Evolutionary conservation across 2,797 vertebrate species (phyloP).

Genomic region (Rhodeus uyekii): DNA sequence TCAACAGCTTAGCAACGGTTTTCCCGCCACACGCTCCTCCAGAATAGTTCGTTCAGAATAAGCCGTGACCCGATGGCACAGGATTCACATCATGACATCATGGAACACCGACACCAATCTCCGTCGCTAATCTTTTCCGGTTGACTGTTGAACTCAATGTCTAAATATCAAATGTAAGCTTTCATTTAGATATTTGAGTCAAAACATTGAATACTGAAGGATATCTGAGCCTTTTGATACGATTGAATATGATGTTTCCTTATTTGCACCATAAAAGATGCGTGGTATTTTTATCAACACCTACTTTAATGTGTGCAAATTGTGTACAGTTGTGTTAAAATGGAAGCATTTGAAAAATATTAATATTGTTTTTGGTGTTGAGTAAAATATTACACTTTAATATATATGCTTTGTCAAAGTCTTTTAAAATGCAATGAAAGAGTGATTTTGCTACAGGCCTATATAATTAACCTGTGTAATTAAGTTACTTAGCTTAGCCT

Average conservation of each 20-base stretch:
- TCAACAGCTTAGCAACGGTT: background rate
- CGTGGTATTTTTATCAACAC: background rate
- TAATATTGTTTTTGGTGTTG: background rate
- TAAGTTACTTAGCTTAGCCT: background rate
- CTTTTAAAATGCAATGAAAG: background rate
- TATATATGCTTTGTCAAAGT: background rate
- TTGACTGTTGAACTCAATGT: background rate
- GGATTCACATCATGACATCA: slow-evolving; percentile 15
- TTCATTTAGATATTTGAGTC: background rate
- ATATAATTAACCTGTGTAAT: too few relatives aligned
- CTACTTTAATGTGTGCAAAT: background rate
- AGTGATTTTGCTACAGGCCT: background rate
- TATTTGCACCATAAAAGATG: background rate
- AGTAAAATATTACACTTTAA: background rate
- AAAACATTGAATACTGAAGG: background rate
- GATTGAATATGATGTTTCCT: background rate
- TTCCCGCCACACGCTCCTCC: background rate
- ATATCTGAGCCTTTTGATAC: too few relatives aligned
- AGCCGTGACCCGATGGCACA: slow-evolving; percentile 1
- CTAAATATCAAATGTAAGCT: background rate
- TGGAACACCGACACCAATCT: background rate
- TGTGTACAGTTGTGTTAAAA: background rate
- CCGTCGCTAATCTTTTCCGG: background rate
- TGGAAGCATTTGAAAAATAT: background rate
- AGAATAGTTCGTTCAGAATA: background rate